These are phyloP conservation scores for Nansenia antarctica DNA, from an alignment of 2,113 vertebrate species.

Conservation along the genomic window DNA sequence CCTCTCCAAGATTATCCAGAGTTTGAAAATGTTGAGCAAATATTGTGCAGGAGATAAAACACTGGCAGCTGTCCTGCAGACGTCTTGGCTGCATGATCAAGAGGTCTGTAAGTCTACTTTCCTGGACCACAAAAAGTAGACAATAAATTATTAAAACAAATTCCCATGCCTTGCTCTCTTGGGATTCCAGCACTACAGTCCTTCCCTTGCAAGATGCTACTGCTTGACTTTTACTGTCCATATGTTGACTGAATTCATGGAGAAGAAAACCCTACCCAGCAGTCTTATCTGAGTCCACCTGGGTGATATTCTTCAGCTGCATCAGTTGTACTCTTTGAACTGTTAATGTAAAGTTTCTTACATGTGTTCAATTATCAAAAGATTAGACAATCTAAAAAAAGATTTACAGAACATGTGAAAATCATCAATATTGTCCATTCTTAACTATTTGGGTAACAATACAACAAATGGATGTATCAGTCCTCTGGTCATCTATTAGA, in stretches of 20 bases:
- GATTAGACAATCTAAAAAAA: too few relatives aligned
- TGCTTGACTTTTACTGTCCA: slow-evolving; percentile 1
- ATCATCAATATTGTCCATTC: too few relatives aligned
- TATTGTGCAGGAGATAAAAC: background rate
- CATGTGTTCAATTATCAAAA: too few relatives aligned
- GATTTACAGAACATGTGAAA: too few relatives aligned
- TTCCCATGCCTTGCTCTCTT: background rate
- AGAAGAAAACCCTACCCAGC: background rate
- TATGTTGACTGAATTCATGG: background rate
- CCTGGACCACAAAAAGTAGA: background rate
- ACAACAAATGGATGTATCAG: too few relatives aligned
- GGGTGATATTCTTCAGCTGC: background rate
- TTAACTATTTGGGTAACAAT: too few relatives aligned
- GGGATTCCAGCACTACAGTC: background rate
- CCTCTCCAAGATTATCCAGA: too few relatives aligned
- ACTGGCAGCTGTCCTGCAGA: slow-evolving; percentile 3
- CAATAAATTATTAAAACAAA: background rate
- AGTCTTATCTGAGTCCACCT: background rate
- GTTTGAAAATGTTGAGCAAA: slow-evolving; percentile 24
- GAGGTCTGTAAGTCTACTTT: background rate
- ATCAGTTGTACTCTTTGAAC: background rate
- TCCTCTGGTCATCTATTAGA: too few relatives aligned
- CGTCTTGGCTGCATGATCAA: slow-evolving; percentile 6
- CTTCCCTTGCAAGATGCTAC: background rate
- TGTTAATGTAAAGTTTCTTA: too few relatives aligned